Evolutionary conservation across 2,113 vertebrate species (phyloP).

Genomic region (Chloropsis cyanopogon): DNA sequence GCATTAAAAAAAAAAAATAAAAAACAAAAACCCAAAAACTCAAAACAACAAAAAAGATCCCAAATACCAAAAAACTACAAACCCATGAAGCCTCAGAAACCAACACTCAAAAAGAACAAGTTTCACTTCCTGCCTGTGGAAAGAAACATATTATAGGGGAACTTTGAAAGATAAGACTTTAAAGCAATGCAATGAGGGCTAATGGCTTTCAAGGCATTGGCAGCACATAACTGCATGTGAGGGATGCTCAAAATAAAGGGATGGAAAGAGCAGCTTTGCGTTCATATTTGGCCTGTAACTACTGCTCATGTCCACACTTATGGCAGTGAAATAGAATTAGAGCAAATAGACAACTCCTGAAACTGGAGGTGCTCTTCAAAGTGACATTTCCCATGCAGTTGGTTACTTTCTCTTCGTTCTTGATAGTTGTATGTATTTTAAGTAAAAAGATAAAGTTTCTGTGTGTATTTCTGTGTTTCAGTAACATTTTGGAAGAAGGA

Average conservation of each 20-base stretch:
- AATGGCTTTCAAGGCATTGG: not conserved
- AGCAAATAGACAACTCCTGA: not conserved
- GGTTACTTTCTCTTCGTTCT: not conserved
- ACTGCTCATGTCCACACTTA: not conserved
- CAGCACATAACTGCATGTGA: not conserved
- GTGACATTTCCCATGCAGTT: not conserved
- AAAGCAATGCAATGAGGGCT: not conserved
- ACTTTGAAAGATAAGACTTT: not conserved
- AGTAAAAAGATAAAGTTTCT: not conserved
- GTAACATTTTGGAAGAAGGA: not conserved
- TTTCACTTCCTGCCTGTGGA: not conserved
- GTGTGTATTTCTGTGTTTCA: fast-evolving
- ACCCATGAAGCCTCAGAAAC: not conserved
- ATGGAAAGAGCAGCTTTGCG: not conserved
- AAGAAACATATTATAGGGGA: not conserved
- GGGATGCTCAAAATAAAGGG: not conserved
- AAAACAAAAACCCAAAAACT: not conserved
- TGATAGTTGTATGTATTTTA: not conserved
- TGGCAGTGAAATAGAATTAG: not conserved
- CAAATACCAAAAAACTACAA: not conserved
- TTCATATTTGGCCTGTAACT: not conserved
- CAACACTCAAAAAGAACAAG: not conserved
- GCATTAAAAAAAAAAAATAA: too few relatives aligned
- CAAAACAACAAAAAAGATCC: not conserved
- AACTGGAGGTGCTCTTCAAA: not conserved